Base-by-base conservation (phyloP, 2,888 invertebrate genomes). In the Argyra leucocephala region DNA sequence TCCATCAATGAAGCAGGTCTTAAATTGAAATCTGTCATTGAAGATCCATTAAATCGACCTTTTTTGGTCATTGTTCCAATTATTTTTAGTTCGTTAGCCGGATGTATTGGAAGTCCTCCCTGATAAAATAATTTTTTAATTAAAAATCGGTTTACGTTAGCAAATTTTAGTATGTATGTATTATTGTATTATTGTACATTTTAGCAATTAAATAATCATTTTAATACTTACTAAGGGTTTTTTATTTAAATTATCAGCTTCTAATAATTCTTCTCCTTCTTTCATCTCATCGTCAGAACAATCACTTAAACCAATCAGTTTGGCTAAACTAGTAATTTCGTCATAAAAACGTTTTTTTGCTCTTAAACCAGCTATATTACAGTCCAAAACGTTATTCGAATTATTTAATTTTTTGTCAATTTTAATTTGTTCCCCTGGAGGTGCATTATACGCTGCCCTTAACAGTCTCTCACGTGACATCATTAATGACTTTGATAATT, bases 381-480 rank as follows among this genome's bases (percentile, higher is more conserved):
- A 74, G 18, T 75, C 74, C 2, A 73, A 79, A 60, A 82, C 81
- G 61, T 81, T 80, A 67, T 78, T 80, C 18, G 75, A 72, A 22
- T 79, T 65, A 76, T 59, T 79, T 5, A 73, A 72, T 3, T 73
- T 71, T 59, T 65, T 65, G 75, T 63, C 71, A 4, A 70, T 31
- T 23, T 69, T 66, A 10, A 65, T 24, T 1, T 65, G 75, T 2
- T 75, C 73, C 9, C 87, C 88, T 7, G 88, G 86, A 3, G 90
- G 87, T 15, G 86, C 81, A 63, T 84, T 83, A 73, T 84, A 85
- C 1, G 87, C 84, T 69, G 85, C 83, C 69, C 86, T 85, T 69
- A 91, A 76, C 63, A 89, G 76, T 66, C 87, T 85, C 76, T 88
- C 88, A 69, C 91, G 83, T 21, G 90, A 89, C 71, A 90, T 81